Evolutionary conservation across 2,113 vertebrate genomes (phyloP), one percentile per base, ranked within the genome.

Genomic region (Sorex fumeus): DNA sequence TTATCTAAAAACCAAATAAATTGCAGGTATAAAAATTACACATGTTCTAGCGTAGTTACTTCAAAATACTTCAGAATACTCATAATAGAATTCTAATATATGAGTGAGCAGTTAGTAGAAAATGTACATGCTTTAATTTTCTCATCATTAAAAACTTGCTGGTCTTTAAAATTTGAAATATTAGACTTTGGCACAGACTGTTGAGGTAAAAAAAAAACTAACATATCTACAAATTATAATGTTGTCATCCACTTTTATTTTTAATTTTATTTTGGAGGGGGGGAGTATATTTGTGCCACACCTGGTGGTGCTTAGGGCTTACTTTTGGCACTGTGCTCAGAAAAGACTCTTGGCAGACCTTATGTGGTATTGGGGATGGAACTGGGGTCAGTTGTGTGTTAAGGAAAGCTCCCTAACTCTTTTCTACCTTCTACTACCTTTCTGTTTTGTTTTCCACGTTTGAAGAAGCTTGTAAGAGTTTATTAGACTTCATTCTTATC

Each of bases 51-150:
- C 18, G 50, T 72, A 50, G 15, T 12, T 62, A 36, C 62, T 86
- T 94, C 13, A 75, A 45, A 89, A 75, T 45, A 47, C 75, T 45
- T 94, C 13, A 75, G 53, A 89, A 75, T 45, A 47, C 75, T 45
- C 15, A 40, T 1, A 23, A 10, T 84, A 32, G 19, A 64, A 78
- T 77, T 90, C 18, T 2, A 70, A 32, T 1, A n/a, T 69, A 30
- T 21, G 6, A 57, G 7, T 80, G 16, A 3, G 11, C 28, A 69
- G 6, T 79, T 66, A 81, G 4, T 36, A 10, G 30, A 32, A 62
- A 27, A 30, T 36, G 36, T 79, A 13, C 4, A 88, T 12, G 57
- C 40, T 88, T 89, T 64, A 18, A 78, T 43, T 92, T 91, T 72
- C 30, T 80, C 2, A 16, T 6, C 28, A 57, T 72, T 47, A 23